phyloP scores from a whole-genome alignment of 2,888 invertebrate species.

The Gnatocerus cornutus region DNA sequence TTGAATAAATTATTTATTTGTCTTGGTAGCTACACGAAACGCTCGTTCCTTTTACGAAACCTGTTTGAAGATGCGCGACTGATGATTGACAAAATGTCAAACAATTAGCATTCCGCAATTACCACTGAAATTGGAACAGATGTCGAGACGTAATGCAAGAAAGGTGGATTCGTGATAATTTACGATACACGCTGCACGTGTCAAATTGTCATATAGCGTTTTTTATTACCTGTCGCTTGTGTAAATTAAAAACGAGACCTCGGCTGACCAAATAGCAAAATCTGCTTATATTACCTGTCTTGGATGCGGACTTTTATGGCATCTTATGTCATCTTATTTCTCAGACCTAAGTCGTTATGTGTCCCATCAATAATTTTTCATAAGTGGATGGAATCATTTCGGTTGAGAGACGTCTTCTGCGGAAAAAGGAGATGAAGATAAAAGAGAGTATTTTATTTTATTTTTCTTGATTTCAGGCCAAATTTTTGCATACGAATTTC shows the following conservation, averaged over 20 bases:
- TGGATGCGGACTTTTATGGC: constrained; percentile 21
- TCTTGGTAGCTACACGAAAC: too few species aligned
- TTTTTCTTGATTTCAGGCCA: too few species aligned
- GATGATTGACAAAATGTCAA: constrained; percentile 23
- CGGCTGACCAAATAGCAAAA: constrained; percentile 25
- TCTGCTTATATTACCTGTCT: constrained; percentile 25
- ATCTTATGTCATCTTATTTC: constrained; percentile 40
- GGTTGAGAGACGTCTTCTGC: too few species aligned
- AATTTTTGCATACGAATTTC: too few species aligned
- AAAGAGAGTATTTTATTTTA: too few species aligned
- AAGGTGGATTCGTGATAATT: constrained; percentile 18
- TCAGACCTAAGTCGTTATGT: constrained; percentile 10
- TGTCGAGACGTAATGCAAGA: constrained; percentile 21
- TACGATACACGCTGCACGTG: constrained; percentile 33
- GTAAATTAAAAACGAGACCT: constrained; percentile 31
- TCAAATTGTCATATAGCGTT: constrained; percentile 31
- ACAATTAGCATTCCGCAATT: constrained; percentile 24
- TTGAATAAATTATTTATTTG: constrained; percentile 32
- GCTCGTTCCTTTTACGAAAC: too few species aligned
- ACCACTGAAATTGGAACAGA: constrained; percentile 24
- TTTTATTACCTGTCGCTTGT: constrained; percentile 9
- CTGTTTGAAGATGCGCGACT: too few species aligned
- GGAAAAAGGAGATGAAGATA: too few species aligned
- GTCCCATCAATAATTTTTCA: constrained; percentile 37
- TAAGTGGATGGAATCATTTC: constrained; percentile 28